Evolutionary conservation across 1,140 invertebrate genomes (phyloP).

Genomic region (Drosophila bocqueti): DNA sequence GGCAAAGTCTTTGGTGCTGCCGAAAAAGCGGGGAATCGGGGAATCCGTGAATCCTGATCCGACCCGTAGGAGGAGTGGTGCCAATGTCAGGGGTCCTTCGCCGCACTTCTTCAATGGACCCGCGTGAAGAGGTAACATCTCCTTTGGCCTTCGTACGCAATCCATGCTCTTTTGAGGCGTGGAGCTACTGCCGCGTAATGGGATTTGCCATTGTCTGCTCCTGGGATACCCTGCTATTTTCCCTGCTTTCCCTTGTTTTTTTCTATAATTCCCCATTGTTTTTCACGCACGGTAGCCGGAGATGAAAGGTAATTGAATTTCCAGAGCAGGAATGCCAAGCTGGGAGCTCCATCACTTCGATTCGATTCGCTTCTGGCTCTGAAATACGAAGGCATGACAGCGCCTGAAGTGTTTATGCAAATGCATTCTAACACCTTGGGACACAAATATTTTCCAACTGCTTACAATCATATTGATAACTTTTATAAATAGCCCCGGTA

Average conservation of each 20-base stretch:
- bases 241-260: conserved; percentile 24
- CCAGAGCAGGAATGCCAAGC: neutral
- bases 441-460: conserved; percentile 78
- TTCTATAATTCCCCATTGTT: conserved; percentile 28
- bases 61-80: conserved; percentile 25
- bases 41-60: conserved; percentile 33
- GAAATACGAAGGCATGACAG: conserved; percentile 71
- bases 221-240: conserved; percentile 17
- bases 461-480: conserved; percentile 80
- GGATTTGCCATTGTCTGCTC: conserved; percentile 67
- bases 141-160: conserved; percentile 11
- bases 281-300: conserved; percentile 23
- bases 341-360: conserved; percentile 10
- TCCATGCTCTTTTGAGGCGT: conserved; percentile 75
- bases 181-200: conserved; percentile 76
- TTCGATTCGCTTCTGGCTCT: conserved; percentile 13
- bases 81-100: conserved; percentile 71
- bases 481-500: conserved; percentile 65
- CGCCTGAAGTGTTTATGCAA: conserved; percentile 82
- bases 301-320: conserved; percentile 52
- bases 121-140: conserved; percentile 81
- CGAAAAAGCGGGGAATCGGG: conserved; percentile 29
- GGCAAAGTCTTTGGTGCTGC: conserved; percentile 54
- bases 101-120: conserved; percentile 78
- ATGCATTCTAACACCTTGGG: conserved; percentile 84